Evolutionary conservation across 2,113 vertebrate genomes (phyloP).

Genomic region (Odobenus rosmarus): DNA sequence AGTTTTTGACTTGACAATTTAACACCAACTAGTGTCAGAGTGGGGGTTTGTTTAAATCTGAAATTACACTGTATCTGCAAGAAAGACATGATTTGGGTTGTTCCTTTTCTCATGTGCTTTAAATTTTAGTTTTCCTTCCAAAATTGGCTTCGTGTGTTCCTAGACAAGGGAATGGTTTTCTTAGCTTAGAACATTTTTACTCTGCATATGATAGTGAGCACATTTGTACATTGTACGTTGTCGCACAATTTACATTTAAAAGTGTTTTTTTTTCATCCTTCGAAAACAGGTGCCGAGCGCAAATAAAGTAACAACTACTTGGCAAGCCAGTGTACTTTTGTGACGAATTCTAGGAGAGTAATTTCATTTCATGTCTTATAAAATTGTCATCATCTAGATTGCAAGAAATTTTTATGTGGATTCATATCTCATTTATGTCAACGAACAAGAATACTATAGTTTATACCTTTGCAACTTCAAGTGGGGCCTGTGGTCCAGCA

Average conservation of each 20-base stretch:
- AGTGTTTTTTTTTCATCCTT: not conserved
- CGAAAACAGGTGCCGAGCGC: not conserved
- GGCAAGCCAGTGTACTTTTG: not conserved
- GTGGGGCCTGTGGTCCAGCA: not conserved
- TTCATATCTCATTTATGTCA: not conserved
- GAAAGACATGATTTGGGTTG: not conserved
- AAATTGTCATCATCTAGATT: slow-evolving; percentile 40
- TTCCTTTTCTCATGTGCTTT: not conserved
- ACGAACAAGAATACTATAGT: not conserved
- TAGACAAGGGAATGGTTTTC: not conserved
- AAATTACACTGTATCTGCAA: not conserved
- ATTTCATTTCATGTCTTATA: slow-evolving; percentile 49
- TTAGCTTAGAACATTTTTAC: not conserved
- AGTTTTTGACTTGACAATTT: not conserved
- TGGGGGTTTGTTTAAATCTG: not conserved
- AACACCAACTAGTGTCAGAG: not conserved
- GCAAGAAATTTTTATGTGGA: slow-evolving; percentile 7
- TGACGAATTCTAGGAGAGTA: not conserved
- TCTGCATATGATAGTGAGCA: not conserved
- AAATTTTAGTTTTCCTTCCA: not conserved
- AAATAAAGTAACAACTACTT: not conserved
- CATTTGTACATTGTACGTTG: not conserved
- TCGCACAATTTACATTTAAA: slow-evolving; percentile 20
- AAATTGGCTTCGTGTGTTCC: not conserved
- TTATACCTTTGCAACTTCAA: not conserved